Evolutionary conservation across 30 jellyfish, hydroid and myxozoan genomes (phyloP), one percentile per base, ranked within the genome.

Genomic region (Catostylus mosaicus): DNA sequence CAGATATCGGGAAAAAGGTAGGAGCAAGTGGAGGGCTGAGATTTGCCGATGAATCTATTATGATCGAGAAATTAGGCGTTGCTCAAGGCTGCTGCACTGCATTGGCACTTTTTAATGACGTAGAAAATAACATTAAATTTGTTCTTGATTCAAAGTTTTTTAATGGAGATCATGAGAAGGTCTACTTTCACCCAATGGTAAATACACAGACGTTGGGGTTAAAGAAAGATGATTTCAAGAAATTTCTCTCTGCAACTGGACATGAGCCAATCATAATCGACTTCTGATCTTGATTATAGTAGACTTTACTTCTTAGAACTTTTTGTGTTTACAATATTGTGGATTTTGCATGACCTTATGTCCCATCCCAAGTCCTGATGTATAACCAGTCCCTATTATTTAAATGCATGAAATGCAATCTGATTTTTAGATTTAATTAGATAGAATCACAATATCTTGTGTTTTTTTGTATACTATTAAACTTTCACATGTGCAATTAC

Each of bases 31-130:
- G 98, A 1, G 95, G 96, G 8, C 83, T 92, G 18, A 82, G 98
- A 19, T 86, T 92, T 64, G 98, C 98, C 0, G 97, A 92, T 38
- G 98, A 92, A 64, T 78, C 92, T 14, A 81, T 92, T 0, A 92
- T 92, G 98, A 59, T 92, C 32, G 98, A 86, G 69, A 92, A 73
- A 64, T 82, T 92, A 32, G 98, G 98, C 38, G 98, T 92, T 6
- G 85, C 96, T 20, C 98, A 92, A 63, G 98, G 98, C 29, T 85
- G 98, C 68, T 86, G 96, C 68, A 85, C 98, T 20, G 97, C 98
- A 32, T 59, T 85, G 50, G 85, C 98, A 8, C 50, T 92, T 23
- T 92, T 85, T 37, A 92, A 92, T 51, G 98, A 92, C 56, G 22
- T 35, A 37, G 88, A 76, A 1, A 61, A 76, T 19, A 89, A 67